Evolutionary conservation across 2,797 vertebrate species (phyloP).

Genomic region (Semaprochilodus insignis): DNA sequence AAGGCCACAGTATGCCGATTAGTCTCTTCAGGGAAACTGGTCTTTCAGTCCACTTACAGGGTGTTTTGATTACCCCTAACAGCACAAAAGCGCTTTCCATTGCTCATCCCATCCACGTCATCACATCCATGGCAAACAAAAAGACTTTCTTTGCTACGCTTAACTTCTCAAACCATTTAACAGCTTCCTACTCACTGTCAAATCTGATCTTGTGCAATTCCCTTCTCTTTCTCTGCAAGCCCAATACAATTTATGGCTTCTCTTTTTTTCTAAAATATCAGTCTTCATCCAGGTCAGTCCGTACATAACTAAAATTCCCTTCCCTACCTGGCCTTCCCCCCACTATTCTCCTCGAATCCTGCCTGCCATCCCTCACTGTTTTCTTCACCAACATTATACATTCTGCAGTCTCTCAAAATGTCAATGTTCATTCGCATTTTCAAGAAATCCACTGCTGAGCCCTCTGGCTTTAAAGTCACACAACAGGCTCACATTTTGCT

Average conservation of each 20-base stretch:
- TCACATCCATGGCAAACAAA: neutral
- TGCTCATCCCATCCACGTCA: neutral
- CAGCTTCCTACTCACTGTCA: neutral
- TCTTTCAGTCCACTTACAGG: neutral
- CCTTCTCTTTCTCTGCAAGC: neutral
- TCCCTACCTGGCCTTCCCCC: no score
- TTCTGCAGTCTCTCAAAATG: neutral
- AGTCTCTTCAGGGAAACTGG: no score
- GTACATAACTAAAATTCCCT: neutral
- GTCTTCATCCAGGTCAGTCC: neutral
- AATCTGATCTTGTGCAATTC: neutral
- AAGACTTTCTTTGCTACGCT: neutral
- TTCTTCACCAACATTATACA: neutral
- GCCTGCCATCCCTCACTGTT: neutral
- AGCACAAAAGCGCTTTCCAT: neutral
- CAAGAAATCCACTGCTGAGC: neutral
- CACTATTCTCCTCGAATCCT: neutral
- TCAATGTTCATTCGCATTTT: neutral
- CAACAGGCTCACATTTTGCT: neutral
- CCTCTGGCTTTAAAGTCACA: neutral
- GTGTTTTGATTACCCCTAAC: neutral
- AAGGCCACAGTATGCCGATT: neutral
- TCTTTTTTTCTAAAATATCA: neutral
- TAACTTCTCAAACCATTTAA: neutral
- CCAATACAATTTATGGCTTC: neutral